These are phyloP conservation scores for Tetanocera ferruginea DNA, from an alignment of 2,888 invertebrate genomes.

Conservation along the genomic window DNA sequence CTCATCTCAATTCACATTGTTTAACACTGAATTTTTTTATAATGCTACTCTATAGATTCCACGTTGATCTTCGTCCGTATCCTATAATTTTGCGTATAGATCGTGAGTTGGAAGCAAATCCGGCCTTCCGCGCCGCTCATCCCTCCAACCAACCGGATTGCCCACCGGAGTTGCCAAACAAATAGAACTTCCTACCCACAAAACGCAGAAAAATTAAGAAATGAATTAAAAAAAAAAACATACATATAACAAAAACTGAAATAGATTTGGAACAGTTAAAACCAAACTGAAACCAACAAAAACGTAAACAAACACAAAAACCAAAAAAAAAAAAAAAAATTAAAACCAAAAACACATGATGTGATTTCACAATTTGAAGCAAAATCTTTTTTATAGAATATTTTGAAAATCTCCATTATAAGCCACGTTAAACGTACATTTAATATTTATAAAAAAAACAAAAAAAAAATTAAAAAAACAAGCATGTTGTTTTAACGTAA, in stretches of 20 bases:
- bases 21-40: background rate
- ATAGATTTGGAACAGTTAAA: constrained; percentile 3
- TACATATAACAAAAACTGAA: constrained; percentile 17
- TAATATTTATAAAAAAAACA: background rate
- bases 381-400: constrained; percentile 8
- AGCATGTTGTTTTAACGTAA: background rate
- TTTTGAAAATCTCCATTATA: constrained; percentile 31
- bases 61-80: constrained; percentile 90
- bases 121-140: constrained; percentile 92
- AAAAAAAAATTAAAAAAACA: background rate
- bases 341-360: constrained; percentile 22
- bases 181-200: constrained; percentile 68
- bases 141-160: constrained; percentile 95
- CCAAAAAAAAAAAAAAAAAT: constrained; percentile 27
- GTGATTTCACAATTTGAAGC: constrained; percentile 10
- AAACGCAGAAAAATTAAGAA: constrained; percentile 66
- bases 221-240: constrained; percentile 43
- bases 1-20: background rate
- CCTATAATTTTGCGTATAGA: constrained; percentile 91
- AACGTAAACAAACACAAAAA: no score
- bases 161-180: constrained; percentile 89
- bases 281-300: constrained; percentile 14
- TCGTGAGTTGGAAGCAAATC: constrained; percentile 86
- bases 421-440: constrained; percentile 20
- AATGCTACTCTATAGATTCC: constrained; percentile 79